Evolutionary conservation across 2,888 invertebrate species (phyloP).

Genomic region (Phyllotreta cruciferae): DNA sequence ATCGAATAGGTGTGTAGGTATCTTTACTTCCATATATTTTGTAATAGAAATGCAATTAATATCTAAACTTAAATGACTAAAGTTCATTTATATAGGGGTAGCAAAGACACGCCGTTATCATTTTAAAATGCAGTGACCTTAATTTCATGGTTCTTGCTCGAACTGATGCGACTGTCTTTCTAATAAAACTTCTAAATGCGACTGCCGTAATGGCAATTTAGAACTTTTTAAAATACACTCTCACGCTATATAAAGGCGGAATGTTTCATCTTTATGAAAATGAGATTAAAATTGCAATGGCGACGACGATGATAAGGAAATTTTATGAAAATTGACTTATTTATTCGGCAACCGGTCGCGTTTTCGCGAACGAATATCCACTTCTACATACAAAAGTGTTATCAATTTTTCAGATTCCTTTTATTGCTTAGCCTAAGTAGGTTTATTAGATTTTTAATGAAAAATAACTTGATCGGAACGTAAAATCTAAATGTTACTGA

Average conservation of each 20-base stretch:
- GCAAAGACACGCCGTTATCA: conserved; percentile 16
- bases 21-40: too few relatives aligned
- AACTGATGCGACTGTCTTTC: conserved; percentile 35
- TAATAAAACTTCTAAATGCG: conserved; percentile 43
- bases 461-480: too few relatives aligned
- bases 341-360: conserved; percentile 22
- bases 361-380: neutral
- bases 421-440: too few relatives aligned
- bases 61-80: neutral
- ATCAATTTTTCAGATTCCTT: too few relatives aligned
- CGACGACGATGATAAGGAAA: conserved; percentile 30
- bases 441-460: too few relatives aligned
- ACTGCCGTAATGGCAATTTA: conserved; percentile 38
- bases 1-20: too few relatives aligned
- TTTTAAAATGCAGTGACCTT: conserved; percentile 46
- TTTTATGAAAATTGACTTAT: conserved; percentile 33
- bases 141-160: conserved; percentile 43
- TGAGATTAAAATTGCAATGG: conserved; percentile 39
- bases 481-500: too few relatives aligned
- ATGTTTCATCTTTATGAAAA: conserved; percentile 47
- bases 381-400: too few relatives aligned
- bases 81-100: conserved; percentile 2
- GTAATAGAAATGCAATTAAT: too few relatives aligned
- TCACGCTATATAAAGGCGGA: conserved; percentile 31
- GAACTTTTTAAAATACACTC: conserved; percentile 40